Percentiles rank a stretch among this genome's conserved stretches.
phyloP scores from a whole-genome alignment of 2,113 vertebrate genomes.

The Bubalus kerabau region DNA sequence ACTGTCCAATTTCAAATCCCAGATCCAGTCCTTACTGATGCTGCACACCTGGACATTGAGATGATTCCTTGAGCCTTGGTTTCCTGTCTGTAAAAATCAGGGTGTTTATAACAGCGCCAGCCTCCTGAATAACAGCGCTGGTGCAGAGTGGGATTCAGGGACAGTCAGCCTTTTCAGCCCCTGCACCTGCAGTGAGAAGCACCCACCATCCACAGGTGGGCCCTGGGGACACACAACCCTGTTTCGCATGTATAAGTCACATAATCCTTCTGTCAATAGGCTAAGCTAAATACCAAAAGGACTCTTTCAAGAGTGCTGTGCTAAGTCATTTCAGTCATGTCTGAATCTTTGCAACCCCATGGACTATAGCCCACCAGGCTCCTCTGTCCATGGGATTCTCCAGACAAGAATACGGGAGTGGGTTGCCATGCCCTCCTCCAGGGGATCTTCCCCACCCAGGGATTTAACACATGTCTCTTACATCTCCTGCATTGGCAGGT shows the following conservation, averaged over 20 bases:
- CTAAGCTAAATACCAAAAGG: background rate
- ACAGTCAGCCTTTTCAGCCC: background rate
- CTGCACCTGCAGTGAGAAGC: accelerated
- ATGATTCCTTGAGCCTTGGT: background rate
- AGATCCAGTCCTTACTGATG: background rate
- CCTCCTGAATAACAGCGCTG: too few relatives aligned
- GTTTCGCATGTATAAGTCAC: accelerated
- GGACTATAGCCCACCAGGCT: background rate
- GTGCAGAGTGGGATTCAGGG: background rate
- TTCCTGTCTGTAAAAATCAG: background rate
- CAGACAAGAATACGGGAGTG: background rate
- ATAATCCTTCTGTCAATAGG: background rate
- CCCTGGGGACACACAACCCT: background rate
- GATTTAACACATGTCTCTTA: background rate
- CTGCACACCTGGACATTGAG: too few relatives aligned
- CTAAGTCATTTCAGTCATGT: background rate
- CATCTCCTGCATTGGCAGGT: background rate
- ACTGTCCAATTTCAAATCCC: background rate
- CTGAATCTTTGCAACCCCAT: background rate
- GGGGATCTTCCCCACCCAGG: background rate
- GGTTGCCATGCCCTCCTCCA: background rate
- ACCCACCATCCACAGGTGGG: accelerated
- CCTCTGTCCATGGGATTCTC: background rate
- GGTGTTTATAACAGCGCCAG: background rate
- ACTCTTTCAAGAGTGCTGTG: background rate